Evolutionary conservation across 2,797 vertebrate species (phyloP).

Genomic region (Momotus momota): DNA sequence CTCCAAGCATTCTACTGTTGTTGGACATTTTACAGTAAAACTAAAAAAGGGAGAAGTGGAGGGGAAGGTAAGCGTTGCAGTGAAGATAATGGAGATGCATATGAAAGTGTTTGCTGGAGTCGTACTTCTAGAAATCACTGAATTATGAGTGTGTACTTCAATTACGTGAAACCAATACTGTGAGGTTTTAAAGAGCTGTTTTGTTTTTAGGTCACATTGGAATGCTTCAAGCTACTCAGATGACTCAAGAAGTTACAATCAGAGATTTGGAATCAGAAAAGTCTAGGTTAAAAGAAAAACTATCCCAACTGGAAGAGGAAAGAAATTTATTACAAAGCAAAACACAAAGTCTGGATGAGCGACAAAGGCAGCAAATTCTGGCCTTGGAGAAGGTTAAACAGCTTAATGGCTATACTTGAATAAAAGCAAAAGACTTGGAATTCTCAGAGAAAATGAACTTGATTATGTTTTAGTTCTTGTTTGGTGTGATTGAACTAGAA

Average conservation of each 20-base stretch:
- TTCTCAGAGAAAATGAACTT: not conserved
- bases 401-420: not conserved
- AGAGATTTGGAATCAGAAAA: constrained; percentile 97
- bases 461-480: not conserved
- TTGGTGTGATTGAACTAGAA: not conserved
- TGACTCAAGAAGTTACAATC: constrained; percentile 97
- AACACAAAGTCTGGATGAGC: constrained; percentile 90
- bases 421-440: not conserved
- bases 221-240: constrained; percentile 96
- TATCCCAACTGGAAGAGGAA: constrained; percentile 93
- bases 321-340: constrained; percentile 89
- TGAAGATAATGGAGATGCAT: not conserved
- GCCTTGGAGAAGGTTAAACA: constrained; percentile 90
- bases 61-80: not conserved
- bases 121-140: not conserved
- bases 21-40: not conserved
- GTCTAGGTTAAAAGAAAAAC: constrained; percentile 91
- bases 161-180: not conserved
- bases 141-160: not conserved
- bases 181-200: constrained; percentile 40
- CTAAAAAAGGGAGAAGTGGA: not conserved
- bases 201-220: constrained; percentile 92
- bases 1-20: not conserved
- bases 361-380: constrained; percentile 92
- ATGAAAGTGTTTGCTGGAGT: not conserved